Evolutionary conservation across 2,888 invertebrate genomes (phyloP).

Genomic region (Leucania comma): DNA sequence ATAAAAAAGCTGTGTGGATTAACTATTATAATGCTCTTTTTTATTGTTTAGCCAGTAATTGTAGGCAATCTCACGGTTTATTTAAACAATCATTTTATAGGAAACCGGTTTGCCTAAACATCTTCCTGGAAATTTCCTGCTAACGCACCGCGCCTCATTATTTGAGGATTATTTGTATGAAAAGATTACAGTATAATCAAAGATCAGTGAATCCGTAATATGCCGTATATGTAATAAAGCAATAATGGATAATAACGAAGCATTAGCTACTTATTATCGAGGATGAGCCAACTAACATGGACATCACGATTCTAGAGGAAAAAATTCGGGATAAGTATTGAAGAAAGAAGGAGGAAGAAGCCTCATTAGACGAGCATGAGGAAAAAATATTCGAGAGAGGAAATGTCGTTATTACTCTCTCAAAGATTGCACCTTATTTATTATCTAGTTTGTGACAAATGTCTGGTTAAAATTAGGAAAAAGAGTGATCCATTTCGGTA

Average conservation of each 20-base stretch:
- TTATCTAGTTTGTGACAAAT: conserved; percentile 53
- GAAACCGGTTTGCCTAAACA: background rate
- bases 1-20: background rate
- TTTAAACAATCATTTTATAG: background rate
- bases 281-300: conserved; percentile 67
- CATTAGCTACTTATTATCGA: conserved; percentile 70
- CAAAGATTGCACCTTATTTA: conserved; percentile 61
- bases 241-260: conserved; percentile 66
- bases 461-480: conserved; percentile 20
- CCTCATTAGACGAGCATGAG: conserved; percentile 73
- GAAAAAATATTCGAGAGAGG: conserved; percentile 72
- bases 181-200: conserved; percentile 40
- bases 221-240: conserved; percentile 50
- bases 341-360: conserved; percentile 64
- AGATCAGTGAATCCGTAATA: conserved; percentile 47
- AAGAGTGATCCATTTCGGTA: background rate
- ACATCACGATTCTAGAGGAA: conserved; percentile 72
- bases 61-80: no score
- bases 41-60: background rate
- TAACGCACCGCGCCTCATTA: conserved; percentile 18
- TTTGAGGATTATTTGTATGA: conserved; percentile 35
- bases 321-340: conserved; percentile 72
- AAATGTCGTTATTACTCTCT: conserved; percentile 65
- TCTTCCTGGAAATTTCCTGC: background rate
- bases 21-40: background rate